Evolutionary conservation across 2,113 vertebrate genomes (phyloP).

Genomic region (Smithornis capensis): DNA sequence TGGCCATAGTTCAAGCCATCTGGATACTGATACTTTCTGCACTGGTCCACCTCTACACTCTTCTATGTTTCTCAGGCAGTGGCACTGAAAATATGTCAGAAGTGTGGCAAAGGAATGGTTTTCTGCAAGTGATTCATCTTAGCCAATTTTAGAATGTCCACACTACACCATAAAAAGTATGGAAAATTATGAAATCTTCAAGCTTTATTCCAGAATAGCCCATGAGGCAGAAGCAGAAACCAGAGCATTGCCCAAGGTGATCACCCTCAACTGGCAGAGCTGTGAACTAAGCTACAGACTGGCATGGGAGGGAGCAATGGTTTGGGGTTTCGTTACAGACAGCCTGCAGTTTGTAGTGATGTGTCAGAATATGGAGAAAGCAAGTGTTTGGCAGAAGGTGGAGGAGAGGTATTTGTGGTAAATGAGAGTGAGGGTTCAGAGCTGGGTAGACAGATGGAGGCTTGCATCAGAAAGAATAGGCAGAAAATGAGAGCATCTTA

Average conservation of each 20-base stretch:
- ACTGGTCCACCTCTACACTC: neutral
- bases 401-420: neutral
- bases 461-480: neutral
- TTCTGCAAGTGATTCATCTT: neutral
- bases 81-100: neutral
- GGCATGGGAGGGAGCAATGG: neutral
- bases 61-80: neutral
- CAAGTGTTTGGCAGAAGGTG: neutral
- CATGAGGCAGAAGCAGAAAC: neutral
- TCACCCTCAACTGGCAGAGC: neutral
- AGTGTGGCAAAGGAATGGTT: neutral
- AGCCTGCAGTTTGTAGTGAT: neutral
- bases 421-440: neutral
- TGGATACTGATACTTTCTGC: neutral
- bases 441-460: neutral
- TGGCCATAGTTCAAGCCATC: neutral
- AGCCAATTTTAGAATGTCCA: neutral
- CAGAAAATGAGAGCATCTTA: constrained; percentile 4
- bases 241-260: neutral
- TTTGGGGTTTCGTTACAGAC: neutral
- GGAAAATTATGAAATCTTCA: neutral
- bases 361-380: neutral
- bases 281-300: neutral
- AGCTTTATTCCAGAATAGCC: neutral
- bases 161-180: neutral